Conservation (phyloP, 2,888 invertebrate species). For the Galeruca laticollis region DNA sequence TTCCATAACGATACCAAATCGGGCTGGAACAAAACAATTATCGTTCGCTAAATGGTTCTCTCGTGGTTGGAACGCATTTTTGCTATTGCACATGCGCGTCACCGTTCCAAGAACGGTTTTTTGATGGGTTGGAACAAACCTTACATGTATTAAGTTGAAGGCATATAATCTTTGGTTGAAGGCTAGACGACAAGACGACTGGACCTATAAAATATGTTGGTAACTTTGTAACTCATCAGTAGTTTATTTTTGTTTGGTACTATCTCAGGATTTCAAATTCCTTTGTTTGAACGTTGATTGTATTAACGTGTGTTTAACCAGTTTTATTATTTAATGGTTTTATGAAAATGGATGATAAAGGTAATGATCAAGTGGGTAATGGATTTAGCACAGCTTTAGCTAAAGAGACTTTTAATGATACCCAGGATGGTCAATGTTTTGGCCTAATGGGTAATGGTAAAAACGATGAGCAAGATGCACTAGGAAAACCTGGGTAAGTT, state of each 20-base stretch:
- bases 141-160: too few species aligned
- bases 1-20: too few species aligned
- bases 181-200: too few species aligned
- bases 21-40: too few species aligned
- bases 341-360: conserved; percentile 44
- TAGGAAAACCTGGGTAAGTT: conserved; percentile 58
- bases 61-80: too few species aligned
- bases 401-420: conserved; percentile 46
- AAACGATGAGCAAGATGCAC: conserved; percentile 52
- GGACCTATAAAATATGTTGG: too few species aligned
- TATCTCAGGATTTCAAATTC: not conserved
- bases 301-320: not conserved
- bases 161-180: too few species aligned
- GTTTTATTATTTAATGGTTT: conserved; percentile 7
- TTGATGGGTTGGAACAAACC: too few species aligned
- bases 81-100: too few species aligned
- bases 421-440: conserved; percentile 54
- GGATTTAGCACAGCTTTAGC: conserved; percentile 34
- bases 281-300: not conserved
- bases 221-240: not conserved
- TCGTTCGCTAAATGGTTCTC: too few species aligned
- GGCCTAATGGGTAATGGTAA: conserved; percentile 45
- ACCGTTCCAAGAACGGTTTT: too few species aligned
- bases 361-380: conserved; percentile 49
- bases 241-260: not conserved